A percentile compares a stretch with the other conserved stretches of the same genome.
Conservation (phyloP, 2,797 vertebrate genomes). For the Paratrypauchen microcephalus region DNA sequence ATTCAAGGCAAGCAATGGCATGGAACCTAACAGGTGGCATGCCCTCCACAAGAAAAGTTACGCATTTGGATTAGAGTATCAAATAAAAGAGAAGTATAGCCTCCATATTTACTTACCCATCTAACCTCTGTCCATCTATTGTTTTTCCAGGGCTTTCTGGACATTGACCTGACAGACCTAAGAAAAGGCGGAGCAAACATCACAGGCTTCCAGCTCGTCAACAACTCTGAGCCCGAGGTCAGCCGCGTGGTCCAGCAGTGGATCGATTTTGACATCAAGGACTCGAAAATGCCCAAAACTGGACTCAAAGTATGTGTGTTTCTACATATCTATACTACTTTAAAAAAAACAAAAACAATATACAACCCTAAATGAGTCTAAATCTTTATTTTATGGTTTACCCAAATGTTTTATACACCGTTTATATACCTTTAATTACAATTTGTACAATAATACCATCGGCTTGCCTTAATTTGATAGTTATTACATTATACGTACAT, state of each 20-base stretch:
- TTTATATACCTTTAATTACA: no score
- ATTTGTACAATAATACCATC: no score
- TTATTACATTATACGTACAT: not conserved
- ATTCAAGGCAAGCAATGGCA: no score
- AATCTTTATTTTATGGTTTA: no score
- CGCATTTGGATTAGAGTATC: not conserved
- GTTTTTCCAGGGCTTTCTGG: conserved; percentile 90
- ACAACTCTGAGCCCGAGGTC: conserved; percentile 86
- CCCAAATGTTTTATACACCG: no score
- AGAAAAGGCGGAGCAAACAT: conserved; percentile 95
- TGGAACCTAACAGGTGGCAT: no score
- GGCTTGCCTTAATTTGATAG: not conserved
- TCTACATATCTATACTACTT: not conserved
- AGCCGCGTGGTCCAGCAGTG: conserved; percentile 92
- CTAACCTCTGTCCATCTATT: not conserved
- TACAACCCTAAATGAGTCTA: no score
- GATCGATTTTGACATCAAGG: conserved; percentile 92
- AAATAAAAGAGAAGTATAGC: not conserved
- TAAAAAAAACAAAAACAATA: no score
- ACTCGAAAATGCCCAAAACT: conserved; percentile 89
- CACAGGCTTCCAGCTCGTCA: conserved; percentile 96
- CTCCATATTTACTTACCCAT: conserved; percentile 1
- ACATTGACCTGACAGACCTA: conserved; percentile 93
- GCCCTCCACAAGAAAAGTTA: no score
- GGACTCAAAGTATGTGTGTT: conserved; percentile 83